phyloP scores from a whole-genome alignment of 2,113 vertebrate species.

The Gallinago undulata region DNA sequence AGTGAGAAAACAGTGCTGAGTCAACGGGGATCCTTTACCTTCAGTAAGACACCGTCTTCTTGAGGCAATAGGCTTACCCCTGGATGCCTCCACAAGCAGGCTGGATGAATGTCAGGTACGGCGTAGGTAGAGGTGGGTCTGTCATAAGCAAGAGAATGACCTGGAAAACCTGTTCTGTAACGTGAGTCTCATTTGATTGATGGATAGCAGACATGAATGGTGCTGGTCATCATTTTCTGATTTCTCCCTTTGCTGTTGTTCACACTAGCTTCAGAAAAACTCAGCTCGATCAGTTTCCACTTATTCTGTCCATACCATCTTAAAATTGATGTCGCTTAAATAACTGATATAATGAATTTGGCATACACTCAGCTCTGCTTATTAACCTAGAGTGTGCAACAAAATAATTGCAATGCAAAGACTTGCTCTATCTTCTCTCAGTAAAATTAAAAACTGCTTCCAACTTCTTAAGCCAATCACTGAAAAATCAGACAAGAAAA shows the following conservation, averaged over 20 bases:
- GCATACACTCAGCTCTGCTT: neutral
- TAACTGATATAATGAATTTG: neutral
- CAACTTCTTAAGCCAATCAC: neutral
- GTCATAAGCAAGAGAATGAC: neutral
- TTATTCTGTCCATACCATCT: neutral
- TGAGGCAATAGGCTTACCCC: neutral
- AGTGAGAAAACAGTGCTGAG: neutral
- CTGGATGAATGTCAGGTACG: neutral
- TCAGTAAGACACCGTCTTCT: neutral
- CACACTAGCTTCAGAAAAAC: neutral
- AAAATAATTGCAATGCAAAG: neutral
- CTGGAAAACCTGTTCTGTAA: neutral
- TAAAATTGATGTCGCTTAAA: neutral
- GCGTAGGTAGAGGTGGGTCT: neutral
- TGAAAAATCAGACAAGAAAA: neutral
- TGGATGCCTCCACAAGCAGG: neutral
- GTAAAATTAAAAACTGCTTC: neutral
- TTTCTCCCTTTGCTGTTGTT: neutral
- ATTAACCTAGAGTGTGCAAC: neutral
- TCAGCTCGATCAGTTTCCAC: neutral
- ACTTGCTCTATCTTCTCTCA: neutral
- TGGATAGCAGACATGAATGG: neutral
- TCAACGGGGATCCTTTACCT: neutral
- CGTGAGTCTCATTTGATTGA: neutral
- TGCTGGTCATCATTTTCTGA: neutral